These are phyloP conservation scores for Hypselothyrea guttata DNA, from an alignment of 2,888 invertebrate species.

Conservation along the genomic window DNA sequence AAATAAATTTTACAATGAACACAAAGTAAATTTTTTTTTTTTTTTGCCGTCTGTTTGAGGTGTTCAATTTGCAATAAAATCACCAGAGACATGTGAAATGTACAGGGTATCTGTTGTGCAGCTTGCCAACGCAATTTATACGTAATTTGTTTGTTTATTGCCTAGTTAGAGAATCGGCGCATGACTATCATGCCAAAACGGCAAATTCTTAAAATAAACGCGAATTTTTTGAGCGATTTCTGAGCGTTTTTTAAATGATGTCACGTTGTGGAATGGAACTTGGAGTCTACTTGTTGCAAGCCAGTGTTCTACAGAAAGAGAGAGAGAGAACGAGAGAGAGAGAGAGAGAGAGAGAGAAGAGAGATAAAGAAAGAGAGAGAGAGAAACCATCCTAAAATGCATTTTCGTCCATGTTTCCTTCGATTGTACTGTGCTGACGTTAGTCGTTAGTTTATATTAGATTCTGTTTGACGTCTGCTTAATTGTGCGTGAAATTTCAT, in stretches of 20 bases:
- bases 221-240: slow-evolving; percentile 27
- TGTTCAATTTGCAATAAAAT: no score
- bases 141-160: slow-evolving; percentile 25
- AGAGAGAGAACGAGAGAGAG: no score
- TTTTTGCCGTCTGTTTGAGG: no score
- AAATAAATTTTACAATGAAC: no score
- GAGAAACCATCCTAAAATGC: no score
- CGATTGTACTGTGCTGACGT: background rate
- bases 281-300: slow-evolving; percentile 13
- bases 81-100: no score
- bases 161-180: slow-evolving; percentile 45
- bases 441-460: slow-evolving; percentile 15
- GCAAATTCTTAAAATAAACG: slow-evolving; percentile 43
- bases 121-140: background rate
- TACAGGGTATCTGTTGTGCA: slow-evolving; percentile 24
- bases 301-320: no score
- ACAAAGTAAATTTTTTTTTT: no score
- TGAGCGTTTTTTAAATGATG: slow-evolving; percentile 38
- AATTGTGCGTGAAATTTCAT: slow-evolving; percentile 64
- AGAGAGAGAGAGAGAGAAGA: no score
- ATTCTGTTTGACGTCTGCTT: slow-evolving; percentile 27
- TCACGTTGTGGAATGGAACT: slow-evolving; percentile 20
- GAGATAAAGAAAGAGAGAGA: no score
- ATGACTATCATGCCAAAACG: slow-evolving; percentile 60
- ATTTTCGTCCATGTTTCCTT: slow-evolving; percentile 12